Base-by-base conservation (phyloP, 92 coral and sea anemone species). In the Phenganax subtilis region DNA sequence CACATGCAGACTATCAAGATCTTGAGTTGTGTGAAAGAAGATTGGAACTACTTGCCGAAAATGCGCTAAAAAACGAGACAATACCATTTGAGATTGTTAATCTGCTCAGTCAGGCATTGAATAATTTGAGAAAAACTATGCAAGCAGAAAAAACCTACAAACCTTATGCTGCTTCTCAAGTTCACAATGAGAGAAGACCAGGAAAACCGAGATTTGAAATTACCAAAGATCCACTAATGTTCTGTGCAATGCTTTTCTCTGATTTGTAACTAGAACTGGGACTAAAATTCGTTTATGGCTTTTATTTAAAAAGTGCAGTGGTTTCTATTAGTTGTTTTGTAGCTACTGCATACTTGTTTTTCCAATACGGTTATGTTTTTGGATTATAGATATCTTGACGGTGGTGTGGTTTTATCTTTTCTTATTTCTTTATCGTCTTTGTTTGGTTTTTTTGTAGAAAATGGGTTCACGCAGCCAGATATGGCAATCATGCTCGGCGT, bases 401-500 rank as follows among this genome's bases (percentile, higher is more conserved):
- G n/a, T n/a, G n/a, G n/a, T n/a, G n/a, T n/a, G n/a, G n/a, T n/a
- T n/a, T n/a, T n/a, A n/a, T n/a, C n/a, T n/a, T n/a, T n/a, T n/a
- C n/a, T n/a, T n/a, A n/a, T n/a, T n/a, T n/a, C n/a, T n/a, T n/a
- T n/a, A n/a, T n/a, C n/a, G n/a, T n/a, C n/a, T n/a, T n/a, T n/a
- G n/a, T n/a, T n/a, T n/a, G n/a, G n/a, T n/a, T n/a, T n/a, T n/a
- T n/a, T n/a, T n/a, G n/a, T 68, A 82, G 91, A 82, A 44, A 86
- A 88, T 80, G 57, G 81, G 17, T 88, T 85, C 27, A 85, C 85
- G 16, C 67, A 86, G 16, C 52, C 44, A 71, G 91, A 85, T 20
- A 88, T 88, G 71, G 88, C 91, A 55, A 51, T 82, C 1, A 88
- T 88, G 91, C 89, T 85, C 28, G 89, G 88, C 9, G 89, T 88